These are phyloP conservation scores for Hetaerina titia DNA, from an alignment of 2,888 invertebrate species.

Conservation along the genomic window DNA sequence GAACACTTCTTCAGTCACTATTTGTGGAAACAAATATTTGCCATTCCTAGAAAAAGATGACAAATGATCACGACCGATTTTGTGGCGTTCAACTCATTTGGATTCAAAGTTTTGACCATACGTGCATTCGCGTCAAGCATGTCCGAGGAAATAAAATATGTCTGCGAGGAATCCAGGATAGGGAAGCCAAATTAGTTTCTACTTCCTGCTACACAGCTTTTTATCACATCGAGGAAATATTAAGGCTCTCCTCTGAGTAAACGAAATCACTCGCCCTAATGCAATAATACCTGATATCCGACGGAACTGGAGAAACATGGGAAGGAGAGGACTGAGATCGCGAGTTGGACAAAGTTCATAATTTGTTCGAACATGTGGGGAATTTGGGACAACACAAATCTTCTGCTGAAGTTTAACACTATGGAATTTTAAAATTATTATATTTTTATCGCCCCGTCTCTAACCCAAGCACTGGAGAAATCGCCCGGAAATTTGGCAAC, in stretches of 20 bases:
- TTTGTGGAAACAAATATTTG: conserved; percentile 30
- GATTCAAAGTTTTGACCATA: too few relatives aligned
- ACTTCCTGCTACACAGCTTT: neutral
- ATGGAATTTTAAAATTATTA: neutral
- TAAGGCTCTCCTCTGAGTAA: neutral
- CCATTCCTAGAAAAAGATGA: conserved; percentile 9
- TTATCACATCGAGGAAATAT: neutral
- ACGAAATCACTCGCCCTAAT: neutral
- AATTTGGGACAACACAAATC: neutral
- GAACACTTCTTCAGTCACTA: conserved; percentile 18
- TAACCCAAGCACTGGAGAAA: neutral
- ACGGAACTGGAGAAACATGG: neutral
- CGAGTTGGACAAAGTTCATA: neutral
- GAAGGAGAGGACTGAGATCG: neutral
- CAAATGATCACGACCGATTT: too few relatives aligned
- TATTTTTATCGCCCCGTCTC: neutral
- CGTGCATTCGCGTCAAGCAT: neutral
- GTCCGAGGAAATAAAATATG: neutral
- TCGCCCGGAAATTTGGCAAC: neutral
- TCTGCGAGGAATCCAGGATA: neutral
- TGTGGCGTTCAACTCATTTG: too few relatives aligned
- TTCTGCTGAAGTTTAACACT: neutral
- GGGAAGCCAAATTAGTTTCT: neutral
- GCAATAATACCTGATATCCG: neutral
- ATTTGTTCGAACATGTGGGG: neutral